Evolutionary conservation across 2,113 vertebrate species (phyloP), one percentile per base, ranked within the genome.

Genomic region (Rhadina sibilatrix): DNA sequence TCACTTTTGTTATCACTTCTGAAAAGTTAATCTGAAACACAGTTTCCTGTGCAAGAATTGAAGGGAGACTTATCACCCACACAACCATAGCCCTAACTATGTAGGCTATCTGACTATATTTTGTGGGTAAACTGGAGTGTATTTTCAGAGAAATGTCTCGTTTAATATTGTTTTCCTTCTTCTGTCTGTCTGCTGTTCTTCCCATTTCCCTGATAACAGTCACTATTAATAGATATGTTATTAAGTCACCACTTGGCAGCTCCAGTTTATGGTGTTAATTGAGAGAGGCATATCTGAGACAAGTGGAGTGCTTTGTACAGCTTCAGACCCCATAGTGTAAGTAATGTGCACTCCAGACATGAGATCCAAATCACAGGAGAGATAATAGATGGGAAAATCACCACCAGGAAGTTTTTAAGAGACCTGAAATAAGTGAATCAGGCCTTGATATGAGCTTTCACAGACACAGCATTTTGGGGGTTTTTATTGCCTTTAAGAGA

Each of bases 1-100:
- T 87, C 3, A 18, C 25, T 89, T 94, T 31, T 69, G 74, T 66
- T 94, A 76, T 89, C 44, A 64, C 16, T 76, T 64, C 69, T 79
- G 70, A 61, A 96, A 95, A 87, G 65, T 79, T 93, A 89, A 85
- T 79, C 57, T 70, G 63, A 90, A 85, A 28, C 24, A 71, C 25
- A 11, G 63, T 61, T 91, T 91, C 61, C 91, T 65, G n/a, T 33
- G 33, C 59, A 90, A 94, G 89, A 94, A 79, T 50, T 83, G 83
- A 76, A 82, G 38, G 44, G 33, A 83, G 13, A 19, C 8, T 68
- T 89, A 79, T 65, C 66, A 72, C 57, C 35, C 84, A 33, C 42
- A 63, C 13, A 60, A 30, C 57, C 57, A 22, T 10, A 78, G 25
- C 74, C 57, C 12, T 81, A 79, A 69, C 49, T 81, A 72, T 77